These are phyloP conservation scores for Antennarius striatus DNA, from an alignment of 2,113 vertebrate species.

Conservation along the genomic window DNA sequence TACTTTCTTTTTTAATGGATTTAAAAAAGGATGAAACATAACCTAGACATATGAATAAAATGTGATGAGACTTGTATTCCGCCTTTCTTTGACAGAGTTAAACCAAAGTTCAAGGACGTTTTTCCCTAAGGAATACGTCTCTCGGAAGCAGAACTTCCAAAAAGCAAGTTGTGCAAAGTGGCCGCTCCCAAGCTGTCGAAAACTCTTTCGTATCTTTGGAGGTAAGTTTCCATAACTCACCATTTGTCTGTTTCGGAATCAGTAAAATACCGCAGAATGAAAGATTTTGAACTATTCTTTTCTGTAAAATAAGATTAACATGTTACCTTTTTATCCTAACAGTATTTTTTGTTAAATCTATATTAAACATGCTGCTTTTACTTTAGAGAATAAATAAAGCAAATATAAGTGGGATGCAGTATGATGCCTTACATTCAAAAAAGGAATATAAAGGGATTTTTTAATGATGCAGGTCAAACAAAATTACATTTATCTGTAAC, in stretches of 20 bases:
- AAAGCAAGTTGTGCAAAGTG: conserved; percentile 78
- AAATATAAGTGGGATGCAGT: not conserved
- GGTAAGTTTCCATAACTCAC: conserved; percentile 49
- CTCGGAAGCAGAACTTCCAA: conserved; percentile 77
- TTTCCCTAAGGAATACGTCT: conserved; percentile 79
- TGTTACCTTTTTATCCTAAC: too few species aligned
- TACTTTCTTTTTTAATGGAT: conserved; percentile 15
- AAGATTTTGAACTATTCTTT: too few species aligned
- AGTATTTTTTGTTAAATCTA: too few species aligned
- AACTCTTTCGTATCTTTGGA: conserved; percentile 76
- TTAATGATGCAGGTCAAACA: too few species aligned
- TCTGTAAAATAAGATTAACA: too few species aligned
- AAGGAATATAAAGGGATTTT: too few species aligned
- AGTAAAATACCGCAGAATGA: too few species aligned
- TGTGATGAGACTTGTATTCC: conserved; percentile 15
- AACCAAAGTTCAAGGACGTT: conserved; percentile 72
- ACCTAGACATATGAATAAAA: conserved; percentile 9
- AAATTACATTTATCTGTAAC: too few species aligned
- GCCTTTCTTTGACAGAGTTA: conserved; percentile 61
- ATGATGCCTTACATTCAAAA: too few species aligned
- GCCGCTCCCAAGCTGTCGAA: conserved; percentile 78
- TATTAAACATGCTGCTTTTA: not conserved
- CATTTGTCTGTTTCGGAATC: not conserved
- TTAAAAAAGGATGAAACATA: conserved; percentile 33
- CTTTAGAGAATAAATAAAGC: not conserved